These are phyloP conservation scores for Cancer borealis DNA, from an alignment of 2,888 invertebrate species.

Conservation along the genomic window DNA sequence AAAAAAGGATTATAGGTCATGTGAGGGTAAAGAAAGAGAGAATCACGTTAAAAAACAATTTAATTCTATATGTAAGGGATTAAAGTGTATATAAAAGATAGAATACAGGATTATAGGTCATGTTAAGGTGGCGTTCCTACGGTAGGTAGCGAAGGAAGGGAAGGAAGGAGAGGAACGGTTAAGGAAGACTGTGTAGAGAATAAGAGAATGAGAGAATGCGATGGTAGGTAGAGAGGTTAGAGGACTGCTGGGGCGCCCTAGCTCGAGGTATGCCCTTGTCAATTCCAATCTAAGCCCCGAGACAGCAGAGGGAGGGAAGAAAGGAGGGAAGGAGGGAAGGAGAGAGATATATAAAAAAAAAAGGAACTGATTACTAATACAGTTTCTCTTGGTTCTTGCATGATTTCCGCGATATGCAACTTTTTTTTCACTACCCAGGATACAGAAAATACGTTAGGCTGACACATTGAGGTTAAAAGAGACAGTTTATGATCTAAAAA, in stretches of 20 bases:
- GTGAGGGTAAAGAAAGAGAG: neutral
- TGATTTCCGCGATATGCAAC: neutral
- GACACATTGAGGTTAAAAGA: neutral
- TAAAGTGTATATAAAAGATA: no score
- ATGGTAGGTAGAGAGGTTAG: neutral
- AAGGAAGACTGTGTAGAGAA: slow-evolving; percentile 5
- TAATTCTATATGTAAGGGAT: no score
- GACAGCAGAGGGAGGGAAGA: slow-evolving; percentile 30
- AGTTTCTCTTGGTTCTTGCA: slow-evolving; percentile 12
- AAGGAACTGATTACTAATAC: slow-evolving; percentile 9
- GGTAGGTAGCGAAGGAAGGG: neutral
- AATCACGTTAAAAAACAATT: neutral
- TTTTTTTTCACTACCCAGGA: neutral
- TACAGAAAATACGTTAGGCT: neutral
- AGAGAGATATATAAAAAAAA: neutral
- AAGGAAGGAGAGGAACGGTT: neutral
- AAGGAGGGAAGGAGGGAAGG: neutral
- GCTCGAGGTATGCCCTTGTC: slow-evolving; percentile 2
- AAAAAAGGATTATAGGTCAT: no score
- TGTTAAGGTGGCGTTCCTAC: no score
- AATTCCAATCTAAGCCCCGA: slow-evolving; percentile 2
- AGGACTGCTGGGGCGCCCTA: neutral
- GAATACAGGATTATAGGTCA: no score
- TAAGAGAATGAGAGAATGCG: neutral
- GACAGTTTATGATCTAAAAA: neutral